These are phyloP conservation scores for Drosophila nr. perissopoda DNA, from an alignment of 2,888 invertebrate genomes.

Conservation along the genomic window DNA sequence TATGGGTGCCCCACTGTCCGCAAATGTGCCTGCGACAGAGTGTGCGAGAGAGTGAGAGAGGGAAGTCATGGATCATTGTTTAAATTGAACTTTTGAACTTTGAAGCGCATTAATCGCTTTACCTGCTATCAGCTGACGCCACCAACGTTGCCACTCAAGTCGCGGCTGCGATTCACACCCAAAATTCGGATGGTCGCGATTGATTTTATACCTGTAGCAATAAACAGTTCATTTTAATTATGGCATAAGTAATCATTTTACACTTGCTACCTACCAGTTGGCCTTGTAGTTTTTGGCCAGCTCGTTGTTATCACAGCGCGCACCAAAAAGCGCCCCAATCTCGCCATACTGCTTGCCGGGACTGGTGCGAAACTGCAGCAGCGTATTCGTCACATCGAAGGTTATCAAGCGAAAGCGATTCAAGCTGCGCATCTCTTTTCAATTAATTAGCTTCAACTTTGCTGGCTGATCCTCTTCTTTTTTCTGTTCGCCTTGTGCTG, in stretches of 20 bases:
- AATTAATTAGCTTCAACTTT: slow-evolving; percentile 4
- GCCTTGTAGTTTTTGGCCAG: slow-evolving; percentile 88
- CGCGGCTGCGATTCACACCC: slow-evolving; percentile 87
- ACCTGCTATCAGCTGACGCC: slow-evolving; percentile 87
- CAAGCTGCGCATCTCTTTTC: slow-evolving; percentile 74
- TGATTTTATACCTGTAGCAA: slow-evolving; percentile 86
- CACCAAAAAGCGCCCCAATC: slow-evolving; percentile 89
- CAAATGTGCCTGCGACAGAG: slow-evolving; percentile 77
- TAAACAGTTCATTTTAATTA: too few species aligned
- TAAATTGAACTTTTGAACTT: slow-evolving; percentile 33
- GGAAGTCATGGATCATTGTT: not conserved
- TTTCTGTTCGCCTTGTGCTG: slow-evolving; percentile 22
- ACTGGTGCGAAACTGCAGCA: slow-evolving; percentile 89
- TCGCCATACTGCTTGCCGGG: slow-evolving; percentile 91
- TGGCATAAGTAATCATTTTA: not conserved
- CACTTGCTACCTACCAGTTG: slow-evolving; percentile 86
- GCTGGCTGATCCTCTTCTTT: slow-evolving; percentile 1
- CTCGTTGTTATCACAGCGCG: slow-evolving; percentile 87
- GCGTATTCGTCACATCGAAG: slow-evolving; percentile 95
- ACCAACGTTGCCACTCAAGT: slow-evolving; percentile 93
- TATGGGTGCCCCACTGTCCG: slow-evolving; percentile 81
- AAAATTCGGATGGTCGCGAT: slow-evolving; percentile 91
- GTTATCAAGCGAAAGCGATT: slow-evolving; percentile 88
- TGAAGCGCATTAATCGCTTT: slow-evolving; percentile 42
- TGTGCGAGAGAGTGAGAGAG: not conserved